Percentiles rank a stretch among this genome's conserved stretches.
These are phyloP conservation scores for Canis aureus DNA, from an alignment of 2,113 vertebrate species.

Conservation along the genomic window DNA sequence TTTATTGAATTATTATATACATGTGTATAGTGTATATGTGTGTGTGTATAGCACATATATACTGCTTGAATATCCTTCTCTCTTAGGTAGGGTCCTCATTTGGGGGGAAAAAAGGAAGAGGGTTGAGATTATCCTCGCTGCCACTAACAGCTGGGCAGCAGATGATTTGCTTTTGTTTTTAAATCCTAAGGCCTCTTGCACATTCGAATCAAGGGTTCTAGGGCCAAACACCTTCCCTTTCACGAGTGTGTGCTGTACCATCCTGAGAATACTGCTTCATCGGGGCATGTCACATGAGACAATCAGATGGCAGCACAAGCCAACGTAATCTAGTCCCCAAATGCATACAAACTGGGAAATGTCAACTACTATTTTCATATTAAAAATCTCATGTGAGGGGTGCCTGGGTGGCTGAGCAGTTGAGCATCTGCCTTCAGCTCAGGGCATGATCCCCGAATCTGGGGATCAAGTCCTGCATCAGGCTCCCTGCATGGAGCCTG, in stretches of 20 bases:
- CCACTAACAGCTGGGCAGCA: background rate
- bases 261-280: background rate
- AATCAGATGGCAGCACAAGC: background rate
- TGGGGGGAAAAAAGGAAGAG: background rate
- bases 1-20: background rate
- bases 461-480: too few relatives aligned
- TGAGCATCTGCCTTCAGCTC: too few relatives aligned
- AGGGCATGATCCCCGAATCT: too few relatives aligned
- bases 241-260: background rate
- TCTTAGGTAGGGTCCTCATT: background rate
- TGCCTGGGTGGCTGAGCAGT: too few relatives aligned
- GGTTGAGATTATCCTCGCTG: background rate
- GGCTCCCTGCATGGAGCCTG: too few relatives aligned
- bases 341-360: background rate
- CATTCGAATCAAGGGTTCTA: background rate
- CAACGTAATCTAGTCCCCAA: too few relatives aligned
- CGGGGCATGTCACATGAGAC: background rate
- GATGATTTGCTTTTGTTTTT: constrained; percentile 16
- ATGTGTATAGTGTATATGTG: too few relatives aligned
- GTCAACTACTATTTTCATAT: background rate
- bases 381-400: background rate
- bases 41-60: background rate
- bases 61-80: background rate
- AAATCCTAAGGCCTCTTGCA: background rate
- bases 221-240: background rate